A percentile compares a stretch with the other conserved stretches of the same genome.
Conservation (phyloP, 2,888 invertebrate genomes). For the Taphrorychus bicolor region DNA sequence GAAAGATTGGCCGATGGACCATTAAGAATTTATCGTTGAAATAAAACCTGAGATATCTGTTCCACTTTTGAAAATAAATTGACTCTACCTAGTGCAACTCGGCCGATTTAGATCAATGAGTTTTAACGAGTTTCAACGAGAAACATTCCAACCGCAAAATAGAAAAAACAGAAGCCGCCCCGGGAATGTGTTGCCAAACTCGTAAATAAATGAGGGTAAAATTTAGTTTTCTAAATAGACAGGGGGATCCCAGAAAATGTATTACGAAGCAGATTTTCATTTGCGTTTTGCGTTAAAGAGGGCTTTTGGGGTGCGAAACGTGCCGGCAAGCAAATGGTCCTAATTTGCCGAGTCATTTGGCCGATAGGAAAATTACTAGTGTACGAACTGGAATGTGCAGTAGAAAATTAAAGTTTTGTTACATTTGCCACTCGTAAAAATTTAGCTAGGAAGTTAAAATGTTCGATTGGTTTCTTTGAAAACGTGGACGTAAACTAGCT, state of each 20-base stretch:
- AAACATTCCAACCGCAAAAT: neutral
- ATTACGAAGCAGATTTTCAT: constrained; percentile 26
- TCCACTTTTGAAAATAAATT: constrained; percentile 1
- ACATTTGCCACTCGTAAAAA: no score
- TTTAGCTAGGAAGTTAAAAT: no score
- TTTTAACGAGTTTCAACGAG: no score
- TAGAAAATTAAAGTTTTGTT: neutral
- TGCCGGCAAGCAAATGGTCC: constrained; percentile 26
- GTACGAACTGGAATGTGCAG: constrained; percentile 8
- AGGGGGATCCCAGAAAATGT: constrained; percentile 7
- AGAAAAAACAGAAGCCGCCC: neutral
- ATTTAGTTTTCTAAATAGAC: constrained; percentile 11
- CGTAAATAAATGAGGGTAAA: neutral
- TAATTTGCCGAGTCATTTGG: constrained; percentile 32
- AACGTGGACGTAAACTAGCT: no score
- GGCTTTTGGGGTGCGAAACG: constrained; percentile 19
- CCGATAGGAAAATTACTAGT: constrained; percentile 21
- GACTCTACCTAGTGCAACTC: neutral
- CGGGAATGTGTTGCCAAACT: neutral
- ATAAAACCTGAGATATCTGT: constrained; percentile 4
- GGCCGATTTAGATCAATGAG: neutral
- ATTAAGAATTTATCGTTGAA: constrained; percentile 20
- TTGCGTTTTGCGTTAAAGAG: constrained; percentile 28
- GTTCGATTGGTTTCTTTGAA: neutral
- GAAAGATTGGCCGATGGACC: constrained; percentile 19